These are phyloP conservation scores for Acromyrmex heyeri DNA, from an alignment of 1,140 invertebrate species.

Conservation along the genomic window DNA sequence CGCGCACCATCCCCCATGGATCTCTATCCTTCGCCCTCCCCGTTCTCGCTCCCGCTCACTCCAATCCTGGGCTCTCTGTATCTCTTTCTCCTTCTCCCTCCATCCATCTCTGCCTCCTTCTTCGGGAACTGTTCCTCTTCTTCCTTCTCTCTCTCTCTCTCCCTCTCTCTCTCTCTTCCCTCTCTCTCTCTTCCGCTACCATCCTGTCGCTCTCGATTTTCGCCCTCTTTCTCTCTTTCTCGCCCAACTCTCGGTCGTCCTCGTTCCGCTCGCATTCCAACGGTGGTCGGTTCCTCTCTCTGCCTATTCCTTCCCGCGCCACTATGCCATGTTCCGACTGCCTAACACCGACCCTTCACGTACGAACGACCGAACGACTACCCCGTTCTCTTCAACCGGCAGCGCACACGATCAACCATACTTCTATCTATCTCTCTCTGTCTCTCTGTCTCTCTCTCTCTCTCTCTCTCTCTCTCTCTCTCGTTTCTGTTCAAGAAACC, in stretches of 20 bases:
- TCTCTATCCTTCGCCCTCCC: slow-evolving; percentile 63
- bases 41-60: slow-evolving; percentile 42
- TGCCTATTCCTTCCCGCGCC: slow-evolving; percentile 51
- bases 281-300: slow-evolving; percentile 35
- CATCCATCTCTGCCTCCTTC: slow-evolving; percentile 1
- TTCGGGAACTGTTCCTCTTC: slow-evolving; percentile 51
- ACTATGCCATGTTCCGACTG: slow-evolving; percentile 74
- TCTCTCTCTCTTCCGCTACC: neutral
- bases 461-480: slow-evolving; percentile 31
- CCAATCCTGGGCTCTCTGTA: slow-evolving; percentile 37
- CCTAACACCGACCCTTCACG: slow-evolving; percentile 75
- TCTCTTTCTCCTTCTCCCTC: slow-evolving; percentile 27
- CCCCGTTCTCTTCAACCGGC: slow-evolving; percentile 60
- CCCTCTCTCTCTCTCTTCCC: slow-evolving; percentile 12
- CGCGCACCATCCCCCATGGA: slow-evolving; percentile 71
- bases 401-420: slow-evolving; percentile 60
- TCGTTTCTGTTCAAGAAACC: slow-evolving; percentile 24
- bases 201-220: slow-evolving; percentile 26
- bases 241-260: slow-evolving; percentile 1
- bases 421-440: slow-evolving; percentile 51
- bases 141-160: slow-evolving; percentile 27
- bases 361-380: slow-evolving; percentile 75
- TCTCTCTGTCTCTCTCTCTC: slow-evolving; percentile 39
- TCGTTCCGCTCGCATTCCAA: slow-evolving; percentile 40
- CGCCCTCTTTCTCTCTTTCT: slow-evolving; percentile 4